Conservation (phyloP, 1,140 invertebrate genomes). For the Pseudomyrmex sp. region DNA sequence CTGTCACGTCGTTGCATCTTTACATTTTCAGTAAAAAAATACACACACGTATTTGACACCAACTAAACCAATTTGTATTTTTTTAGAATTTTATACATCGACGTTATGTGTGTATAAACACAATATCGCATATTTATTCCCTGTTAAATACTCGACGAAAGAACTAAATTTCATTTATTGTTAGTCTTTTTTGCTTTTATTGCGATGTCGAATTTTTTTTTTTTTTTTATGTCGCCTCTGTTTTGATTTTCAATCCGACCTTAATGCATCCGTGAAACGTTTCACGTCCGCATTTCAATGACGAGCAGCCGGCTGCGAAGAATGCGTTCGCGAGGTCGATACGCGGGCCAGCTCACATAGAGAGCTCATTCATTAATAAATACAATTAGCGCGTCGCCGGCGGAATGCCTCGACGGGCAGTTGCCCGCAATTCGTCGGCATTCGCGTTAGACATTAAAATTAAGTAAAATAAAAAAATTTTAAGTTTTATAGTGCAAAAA, state of each 20-base stretch:
- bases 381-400: constrained; percentile 43
- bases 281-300: constrained; percentile 5
- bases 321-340: constrained; percentile 32
- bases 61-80: no score
- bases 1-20: neutral
- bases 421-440: neutral
- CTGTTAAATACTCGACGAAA: no score
- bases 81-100: neutral
- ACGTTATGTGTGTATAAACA: no score
- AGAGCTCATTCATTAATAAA: constrained; percentile 58
- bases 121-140: no score
- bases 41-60: no score
- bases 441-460: constrained; percentile 21
- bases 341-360: neutral
- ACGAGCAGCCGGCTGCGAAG: neutral
- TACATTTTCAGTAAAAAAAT: neutral
- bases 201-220: no score
- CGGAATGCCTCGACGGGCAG: neutral
- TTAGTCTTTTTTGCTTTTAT: neutral
- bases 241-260: neutral
- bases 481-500: no score
- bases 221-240: neutral
- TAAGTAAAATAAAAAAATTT: no score
- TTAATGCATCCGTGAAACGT: constrained; percentile 18
- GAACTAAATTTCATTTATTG: no score